A percentile compares a stretch with the other conserved stretches of the same genome.
Evolutionary conservation across 37 sponge, comb jelly and placozoan species (phyloP).

Genomic region (Oscarella lobularis): DNA sequence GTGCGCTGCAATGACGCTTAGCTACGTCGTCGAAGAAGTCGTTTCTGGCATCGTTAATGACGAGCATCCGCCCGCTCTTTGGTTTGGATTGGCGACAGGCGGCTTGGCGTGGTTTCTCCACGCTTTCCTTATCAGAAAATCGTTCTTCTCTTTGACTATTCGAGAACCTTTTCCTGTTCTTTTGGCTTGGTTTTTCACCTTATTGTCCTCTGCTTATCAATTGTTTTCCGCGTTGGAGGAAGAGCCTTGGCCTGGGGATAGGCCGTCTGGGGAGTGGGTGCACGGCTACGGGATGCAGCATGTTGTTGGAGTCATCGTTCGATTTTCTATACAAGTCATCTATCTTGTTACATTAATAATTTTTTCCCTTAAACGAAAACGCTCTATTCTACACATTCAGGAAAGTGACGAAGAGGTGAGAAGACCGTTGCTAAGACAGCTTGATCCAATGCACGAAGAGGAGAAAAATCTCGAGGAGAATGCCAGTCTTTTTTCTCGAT

Average conservation of each 20-base stretch:
- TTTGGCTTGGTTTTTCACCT: not conserved
- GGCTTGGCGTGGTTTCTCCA: not conserved
- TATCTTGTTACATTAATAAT: not conserved
- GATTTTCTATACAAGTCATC: not conserved
- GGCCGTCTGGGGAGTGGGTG: not conserved
- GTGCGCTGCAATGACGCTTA: not conserved
- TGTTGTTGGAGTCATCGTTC: not conserved
- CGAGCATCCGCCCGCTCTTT: not conserved
- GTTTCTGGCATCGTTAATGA: not conserved
- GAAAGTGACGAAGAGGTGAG: no score
- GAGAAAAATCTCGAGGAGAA: conserved; percentile 32
- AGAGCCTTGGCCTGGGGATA: conserved; percentile 5
- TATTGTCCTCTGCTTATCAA: not conserved
- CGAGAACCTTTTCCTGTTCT: no score
- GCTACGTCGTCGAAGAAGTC: not conserved
- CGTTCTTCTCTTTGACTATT: not conserved
- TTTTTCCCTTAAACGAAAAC: not conserved
- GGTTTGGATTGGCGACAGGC: not conserved
- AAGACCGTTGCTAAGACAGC: not conserved
- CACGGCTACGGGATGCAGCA: not conserved
- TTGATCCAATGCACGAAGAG: not conserved
- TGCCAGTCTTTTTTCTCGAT: conserved; percentile 40
- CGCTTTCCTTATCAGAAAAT: not conserved
- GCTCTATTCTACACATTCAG: no score
- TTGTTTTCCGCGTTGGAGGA: not conserved